These are phyloP conservation scores for Hemicordylus capensis DNA, from an alignment of 2,113 vertebrate species.

Conservation along the genomic window DNA sequence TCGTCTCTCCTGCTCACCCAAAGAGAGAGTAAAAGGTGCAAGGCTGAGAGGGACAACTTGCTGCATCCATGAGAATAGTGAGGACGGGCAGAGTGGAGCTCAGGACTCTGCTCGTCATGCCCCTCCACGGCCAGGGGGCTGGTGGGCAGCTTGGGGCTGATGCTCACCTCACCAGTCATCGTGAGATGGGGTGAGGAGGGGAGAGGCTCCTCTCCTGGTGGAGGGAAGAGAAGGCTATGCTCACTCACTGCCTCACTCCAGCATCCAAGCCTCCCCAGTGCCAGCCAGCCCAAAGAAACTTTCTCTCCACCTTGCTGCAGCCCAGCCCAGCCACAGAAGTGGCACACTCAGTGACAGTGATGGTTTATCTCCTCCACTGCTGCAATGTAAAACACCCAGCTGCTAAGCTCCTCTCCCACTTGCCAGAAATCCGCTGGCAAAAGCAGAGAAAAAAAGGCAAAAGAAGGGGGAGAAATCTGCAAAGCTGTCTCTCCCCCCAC, in stretches of 20 bases:
- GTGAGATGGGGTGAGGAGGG: constrained; percentile 55
- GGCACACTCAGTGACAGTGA: not conserved
- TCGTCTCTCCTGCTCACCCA: too few relatives aligned
- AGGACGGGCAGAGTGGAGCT: too few relatives aligned
- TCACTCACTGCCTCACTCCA: constrained; percentile 66
- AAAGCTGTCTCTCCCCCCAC: not conserved
- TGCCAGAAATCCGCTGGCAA: constrained; percentile 25
- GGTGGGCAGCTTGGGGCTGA: constrained; percentile 95
- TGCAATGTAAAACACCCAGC: not conserved
- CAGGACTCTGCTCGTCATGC: too few relatives aligned
- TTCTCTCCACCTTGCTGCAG: constrained; percentile 13
- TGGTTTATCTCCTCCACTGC: not conserved
- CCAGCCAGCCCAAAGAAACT: constrained; percentile 24
- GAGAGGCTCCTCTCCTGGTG: constrained; percentile 59
- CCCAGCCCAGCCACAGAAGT: constrained; percentile 23
- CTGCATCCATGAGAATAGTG: too few relatives aligned
- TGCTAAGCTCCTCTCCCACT: constrained; percentile 14
- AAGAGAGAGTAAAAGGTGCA: too few relatives aligned
- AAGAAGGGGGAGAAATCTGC: constrained; percentile 38
- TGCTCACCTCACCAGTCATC: constrained; percentile 95
- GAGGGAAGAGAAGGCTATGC: constrained; percentile 53
- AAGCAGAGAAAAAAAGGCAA: constrained; percentile 17
- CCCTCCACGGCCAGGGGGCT: constrained; percentile 99
- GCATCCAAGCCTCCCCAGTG: constrained; percentile 32
- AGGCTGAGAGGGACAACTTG: too few relatives aligned